Percentiles rank a stretch among this genome's conserved stretches.
Conservation (phyloP, 2,888 invertebrate genomes). For the Pristionchus entomophagus region DNA sequence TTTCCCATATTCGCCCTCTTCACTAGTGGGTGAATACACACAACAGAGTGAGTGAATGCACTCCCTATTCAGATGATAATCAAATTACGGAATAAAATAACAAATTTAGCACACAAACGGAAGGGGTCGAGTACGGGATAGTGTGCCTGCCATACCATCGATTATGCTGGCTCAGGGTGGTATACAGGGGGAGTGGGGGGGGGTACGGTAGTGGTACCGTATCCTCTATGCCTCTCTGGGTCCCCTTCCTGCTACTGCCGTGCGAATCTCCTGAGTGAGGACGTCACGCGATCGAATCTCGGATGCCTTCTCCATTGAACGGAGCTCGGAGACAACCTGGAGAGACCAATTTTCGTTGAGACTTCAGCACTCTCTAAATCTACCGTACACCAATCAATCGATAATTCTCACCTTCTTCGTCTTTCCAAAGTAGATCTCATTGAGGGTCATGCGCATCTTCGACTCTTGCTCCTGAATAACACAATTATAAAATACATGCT, state of each 20-base stretch:
- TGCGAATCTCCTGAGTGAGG: constrained; percentile 59
- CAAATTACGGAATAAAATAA: not conserved
- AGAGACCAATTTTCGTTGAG: too few species aligned
- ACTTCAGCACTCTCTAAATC: not conserved
- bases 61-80: constrained; percentile 6
- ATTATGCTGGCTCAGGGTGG: not conserved
- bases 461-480: constrained; percentile 92
- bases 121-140: not conserved
- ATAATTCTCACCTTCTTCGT: constrained; percentile 79
- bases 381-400: not conserved
- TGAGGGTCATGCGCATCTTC: constrained; percentile 96
- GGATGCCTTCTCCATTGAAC: constrained; percentile 59
- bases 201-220: too few species aligned
- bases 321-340: constrained; percentile 63
- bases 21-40: not conserved
- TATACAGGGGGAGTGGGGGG: not conserved
- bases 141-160: not conserved
- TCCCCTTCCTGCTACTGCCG: constrained; percentile 57
- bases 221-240: constrained; percentile 7
- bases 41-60: not conserved
- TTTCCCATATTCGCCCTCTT: not conserved
- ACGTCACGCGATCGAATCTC: constrained; percentile 59
- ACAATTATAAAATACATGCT: not conserved
- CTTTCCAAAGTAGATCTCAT: constrained; percentile 99
- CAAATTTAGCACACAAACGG: not conserved